Percentiles rank a stretch among this genome's conserved stretches.
phyloP scores from a whole-genome alignment of 2,888 invertebrate genomes.

The Amaurobius ferox region DNA sequence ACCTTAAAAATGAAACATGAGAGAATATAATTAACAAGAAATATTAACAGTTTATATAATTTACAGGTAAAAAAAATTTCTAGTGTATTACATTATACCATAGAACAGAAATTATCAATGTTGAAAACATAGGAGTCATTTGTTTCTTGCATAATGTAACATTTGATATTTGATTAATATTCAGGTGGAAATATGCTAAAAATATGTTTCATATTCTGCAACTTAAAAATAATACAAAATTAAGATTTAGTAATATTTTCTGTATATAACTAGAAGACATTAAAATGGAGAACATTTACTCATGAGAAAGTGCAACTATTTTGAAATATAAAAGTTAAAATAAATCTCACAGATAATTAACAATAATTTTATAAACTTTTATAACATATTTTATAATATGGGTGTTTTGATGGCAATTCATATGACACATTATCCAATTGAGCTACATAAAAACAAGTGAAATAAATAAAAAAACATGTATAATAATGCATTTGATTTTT shows the following conservation, averaged over 20 bases:
- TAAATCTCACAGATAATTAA: neutral
- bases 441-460: neutral
- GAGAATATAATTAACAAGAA: too few species aligned
- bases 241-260: neutral
- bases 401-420: neutral
- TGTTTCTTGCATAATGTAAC: neutral
- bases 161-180: neutral
- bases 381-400: neutral
- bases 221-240: neutral
- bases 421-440: neutral
- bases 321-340: neutral
- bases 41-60: too few species aligned
- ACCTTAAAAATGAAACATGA: too few species aligned
- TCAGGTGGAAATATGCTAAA: neutral
- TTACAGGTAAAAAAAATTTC: too few species aligned
- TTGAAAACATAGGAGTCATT: neutral
- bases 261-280: neutral
- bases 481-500: neutral
- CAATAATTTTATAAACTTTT: too few species aligned
- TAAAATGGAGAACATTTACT: neutral
- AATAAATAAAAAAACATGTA: neutral
- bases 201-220: neutral
- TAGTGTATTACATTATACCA: too few species aligned
- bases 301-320: neutral
- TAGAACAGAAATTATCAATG: too few species aligned